phyloP scores from a whole-genome alignment of 2,797 vertebrate species.

The Macropodus opercularis region DNA sequence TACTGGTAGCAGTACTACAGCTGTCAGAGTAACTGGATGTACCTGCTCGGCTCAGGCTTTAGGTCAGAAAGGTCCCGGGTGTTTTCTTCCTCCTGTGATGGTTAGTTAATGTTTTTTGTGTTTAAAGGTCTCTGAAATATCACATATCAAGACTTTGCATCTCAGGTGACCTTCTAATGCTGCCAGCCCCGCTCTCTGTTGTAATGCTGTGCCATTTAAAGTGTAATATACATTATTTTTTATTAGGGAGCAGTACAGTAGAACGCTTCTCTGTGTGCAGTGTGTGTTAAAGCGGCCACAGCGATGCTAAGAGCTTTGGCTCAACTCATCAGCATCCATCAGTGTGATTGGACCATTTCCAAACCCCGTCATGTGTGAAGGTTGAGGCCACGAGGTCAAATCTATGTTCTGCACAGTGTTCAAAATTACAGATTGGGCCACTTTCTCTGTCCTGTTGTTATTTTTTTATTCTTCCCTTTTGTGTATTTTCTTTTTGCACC shows the following conservation, averaged over 20 bases:
- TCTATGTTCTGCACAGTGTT: conserved; percentile 58
- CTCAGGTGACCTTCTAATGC: conserved; percentile 71
- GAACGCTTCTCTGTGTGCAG: conserved; percentile 51
- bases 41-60: conserved; percentile 15
- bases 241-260: conserved; percentile 55
- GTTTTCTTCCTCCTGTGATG: conserved; percentile 40
- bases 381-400: conserved; percentile 69
- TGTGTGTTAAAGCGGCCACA: conserved; percentile 56
- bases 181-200: conserved; percentile 40
- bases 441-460: too few species aligned
- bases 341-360: conserved; percentile 75
- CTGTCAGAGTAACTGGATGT: conserved; percentile 18
- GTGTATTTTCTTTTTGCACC: conserved; percentile 36
- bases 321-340: conserved; percentile 66
- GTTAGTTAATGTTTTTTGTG: conserved; percentile 40
- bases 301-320: conserved; percentile 53
- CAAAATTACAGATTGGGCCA: conserved; percentile 48
- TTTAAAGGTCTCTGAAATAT: conserved; percentile 76
- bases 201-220: conserved; percentile 62
- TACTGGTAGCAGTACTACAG: neutral
- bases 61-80: conserved; percentile 29
- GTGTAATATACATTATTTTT: conserved; percentile 61
- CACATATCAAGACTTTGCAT: conserved; percentile 68
- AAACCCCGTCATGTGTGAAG: conserved; percentile 74
- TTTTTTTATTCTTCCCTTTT: neutral